A percentile compares a stretch with the other conserved stretches of the same genome.
phyloP scores from a whole-genome alignment of 2,113 vertebrate species.

The Climacteris rufus region DNA sequence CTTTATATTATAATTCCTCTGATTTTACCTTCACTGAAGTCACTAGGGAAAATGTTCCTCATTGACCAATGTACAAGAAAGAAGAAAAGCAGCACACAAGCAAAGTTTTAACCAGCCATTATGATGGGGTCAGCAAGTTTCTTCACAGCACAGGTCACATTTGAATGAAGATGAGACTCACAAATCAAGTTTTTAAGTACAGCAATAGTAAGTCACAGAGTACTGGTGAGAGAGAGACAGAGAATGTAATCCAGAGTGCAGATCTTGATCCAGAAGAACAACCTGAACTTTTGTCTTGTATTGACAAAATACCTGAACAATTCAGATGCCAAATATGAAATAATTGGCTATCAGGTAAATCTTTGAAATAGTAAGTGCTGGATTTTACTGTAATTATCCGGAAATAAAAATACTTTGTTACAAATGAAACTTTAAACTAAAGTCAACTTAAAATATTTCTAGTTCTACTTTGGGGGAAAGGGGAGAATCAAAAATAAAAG shows the following conservation, averaged over 20 bases:
- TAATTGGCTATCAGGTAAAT: not conserved
- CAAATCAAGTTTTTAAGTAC: not conserved
- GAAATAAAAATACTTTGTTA: not conserved
- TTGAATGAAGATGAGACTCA: not conserved
- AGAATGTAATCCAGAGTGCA: not conserved
- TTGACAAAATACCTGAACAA: not conserved
- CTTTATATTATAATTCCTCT: not conserved
- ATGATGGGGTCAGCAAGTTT: not conserved
- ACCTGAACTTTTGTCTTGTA: not conserved
- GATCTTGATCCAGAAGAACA: not conserved
- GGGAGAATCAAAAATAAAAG: not conserved
- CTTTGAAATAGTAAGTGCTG: not conserved
- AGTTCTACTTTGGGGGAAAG: rapidly evolving
- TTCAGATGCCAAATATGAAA: not conserved
- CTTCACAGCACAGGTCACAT: not conserved
- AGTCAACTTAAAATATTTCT: not conserved
- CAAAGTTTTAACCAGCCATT: not conserved
- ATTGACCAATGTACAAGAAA: not conserved
- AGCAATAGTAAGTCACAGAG: not conserved
- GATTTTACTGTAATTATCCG: not conserved
- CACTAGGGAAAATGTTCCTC: not conserved
- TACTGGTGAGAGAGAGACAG: not conserved
- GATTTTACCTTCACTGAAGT: not conserved
- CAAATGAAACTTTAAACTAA: not conserved
- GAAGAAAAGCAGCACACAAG: not conserved